These are phyloP conservation scores for Oryzaephilus surinamensis DNA, from an alignment of 1,140 invertebrate genomes.

Conservation along the genomic window DNA sequence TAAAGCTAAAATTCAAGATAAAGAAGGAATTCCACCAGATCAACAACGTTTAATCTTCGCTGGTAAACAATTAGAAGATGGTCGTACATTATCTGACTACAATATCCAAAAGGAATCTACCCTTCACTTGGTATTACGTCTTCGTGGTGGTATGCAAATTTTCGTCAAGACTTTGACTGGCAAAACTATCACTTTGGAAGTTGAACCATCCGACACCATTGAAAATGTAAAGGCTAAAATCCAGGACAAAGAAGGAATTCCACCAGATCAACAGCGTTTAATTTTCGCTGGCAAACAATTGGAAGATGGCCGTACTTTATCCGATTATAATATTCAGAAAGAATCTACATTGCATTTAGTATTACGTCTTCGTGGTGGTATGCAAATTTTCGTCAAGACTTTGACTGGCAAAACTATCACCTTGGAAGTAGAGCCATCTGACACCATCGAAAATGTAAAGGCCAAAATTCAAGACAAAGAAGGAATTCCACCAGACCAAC, in stretches of 20 bases:
- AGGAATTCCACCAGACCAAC: too few species aligned
- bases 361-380: constrained; percentile 55
- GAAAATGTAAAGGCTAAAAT: too few species aligned
- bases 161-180: constrained; percentile 67
- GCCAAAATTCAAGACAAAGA: too few species aligned
- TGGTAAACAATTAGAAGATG: constrained; percentile 74
- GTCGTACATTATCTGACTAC: constrained; percentile 65
- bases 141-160: constrained; percentile 64
- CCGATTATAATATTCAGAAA: constrained; percentile 72
- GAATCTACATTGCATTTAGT: constrained; percentile 65
- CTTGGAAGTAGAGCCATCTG: too few species aligned
- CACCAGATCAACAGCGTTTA: constrained; percentile 51
- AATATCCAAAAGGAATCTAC: constrained; percentile 75
- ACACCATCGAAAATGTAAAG: too few species aligned
- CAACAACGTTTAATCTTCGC: constrained; percentile 68
- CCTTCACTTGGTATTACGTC: constrained; percentile 65
- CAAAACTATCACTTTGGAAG: constrained; percentile 64
- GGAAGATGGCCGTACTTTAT: constrained; percentile 66
- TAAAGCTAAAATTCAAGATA: too few species aligned
- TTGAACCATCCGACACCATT: constrained; percentile 65
- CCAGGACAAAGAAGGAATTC: too few species aligned
- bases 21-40: too few species aligned
- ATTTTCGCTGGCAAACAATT: constrained; percentile 66
- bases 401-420: constrained; percentile 42
- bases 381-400: too few species aligned